phyloP scores from a whole-genome alignment of 2,888 invertebrate genomes.

The Stegana nigrithorax region DNA sequence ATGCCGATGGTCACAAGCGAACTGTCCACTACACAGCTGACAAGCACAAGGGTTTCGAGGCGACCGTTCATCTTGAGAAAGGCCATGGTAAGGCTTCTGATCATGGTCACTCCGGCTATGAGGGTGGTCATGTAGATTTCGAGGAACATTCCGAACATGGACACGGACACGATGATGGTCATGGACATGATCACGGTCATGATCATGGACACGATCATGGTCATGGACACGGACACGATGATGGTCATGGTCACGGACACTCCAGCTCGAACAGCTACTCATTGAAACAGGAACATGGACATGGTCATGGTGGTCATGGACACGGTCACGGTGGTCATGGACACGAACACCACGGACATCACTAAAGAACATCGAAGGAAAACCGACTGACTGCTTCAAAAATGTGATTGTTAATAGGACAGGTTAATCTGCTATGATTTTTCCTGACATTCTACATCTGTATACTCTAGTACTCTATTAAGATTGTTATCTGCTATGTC shows the following conservation, averaged over 20 bases:
- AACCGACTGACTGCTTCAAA: no score
- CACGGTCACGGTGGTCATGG: slow-evolving; percentile 47
- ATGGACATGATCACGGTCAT: slow-evolving; percentile 30
- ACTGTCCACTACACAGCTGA: slow-evolving; percentile 59
- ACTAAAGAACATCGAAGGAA: no score
- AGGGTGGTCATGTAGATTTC: slow-evolving; percentile 47
- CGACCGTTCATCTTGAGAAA: slow-evolving; percentile 38
- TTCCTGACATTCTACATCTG: no score
- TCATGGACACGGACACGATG: slow-evolving; percentile 23
- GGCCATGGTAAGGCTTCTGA: no score
- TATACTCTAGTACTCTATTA: no score
- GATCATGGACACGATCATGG: no score
- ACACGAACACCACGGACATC: no score
- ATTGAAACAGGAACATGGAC: slow-evolving; percentile 18
- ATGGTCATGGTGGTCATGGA: slow-evolving; percentile 30
- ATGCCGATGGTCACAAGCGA: slow-evolving; percentile 59
- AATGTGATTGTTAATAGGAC: no score
- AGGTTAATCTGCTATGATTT: no score
- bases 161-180: slow-evolving; percentile 27
- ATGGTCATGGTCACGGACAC: slow-evolving; percentile 33
- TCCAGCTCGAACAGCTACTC: no score
- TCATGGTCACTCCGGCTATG: slow-evolving; percentile 51
- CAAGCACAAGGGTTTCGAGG: slow-evolving; percentile 55
- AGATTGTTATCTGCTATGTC: no score
- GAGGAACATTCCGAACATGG: slow-evolving; percentile 43